Base-by-base conservation (phyloP, 2,113 vertebrate species). In the Sceloporus undulatus region DNA sequence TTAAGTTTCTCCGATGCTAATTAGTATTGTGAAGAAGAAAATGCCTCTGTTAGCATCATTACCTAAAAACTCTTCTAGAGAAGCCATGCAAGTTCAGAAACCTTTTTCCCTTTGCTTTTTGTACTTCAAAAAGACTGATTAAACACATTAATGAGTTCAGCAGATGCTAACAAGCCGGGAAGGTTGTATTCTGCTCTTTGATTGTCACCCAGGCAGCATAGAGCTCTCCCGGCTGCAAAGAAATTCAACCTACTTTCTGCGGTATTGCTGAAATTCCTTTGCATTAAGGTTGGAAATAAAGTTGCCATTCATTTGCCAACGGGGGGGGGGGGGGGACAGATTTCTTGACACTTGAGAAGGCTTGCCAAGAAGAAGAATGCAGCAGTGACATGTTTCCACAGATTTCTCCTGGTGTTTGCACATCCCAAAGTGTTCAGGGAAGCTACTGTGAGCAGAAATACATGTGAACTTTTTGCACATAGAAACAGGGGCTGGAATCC, bases 111-210 rank as follows among this genome's bases (percentile, higher is more conserved):
- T 1, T 3, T 40, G 1, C 11, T 48, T n/a, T 80, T 73, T 40
- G 34, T 10, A 23, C 56, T 86, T 48, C 78, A 79, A 79, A 52
- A 84, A 66, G 65, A 23, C 42, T 78, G 42, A 62, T 75, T 87
- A 74, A 91, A 62, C 84, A 34, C 27, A 48, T 85, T 88, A 90
- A 92, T 86, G 91, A 89, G 21, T 23, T 93, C 90, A 48, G n/a
- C 86, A 91, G 82, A 56, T 82, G 14, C 84, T 91, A 82, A 91
- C 0, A 0, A 94, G 74, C 16, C 82, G 59, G 78, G 2, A 84
- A 86, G 80, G 9, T 29, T 82, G 80, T 38, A 40, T 0, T 5
- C 40, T 59, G 25, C 25, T 27, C 86, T 40, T 74, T 38, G 73
- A 62, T 4, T 66, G 18, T 38, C 19, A 84, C 68, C 2, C 4